Conservation (phyloP, 2,113 vertebrate species). For the Mixornis gularis region DNA sequence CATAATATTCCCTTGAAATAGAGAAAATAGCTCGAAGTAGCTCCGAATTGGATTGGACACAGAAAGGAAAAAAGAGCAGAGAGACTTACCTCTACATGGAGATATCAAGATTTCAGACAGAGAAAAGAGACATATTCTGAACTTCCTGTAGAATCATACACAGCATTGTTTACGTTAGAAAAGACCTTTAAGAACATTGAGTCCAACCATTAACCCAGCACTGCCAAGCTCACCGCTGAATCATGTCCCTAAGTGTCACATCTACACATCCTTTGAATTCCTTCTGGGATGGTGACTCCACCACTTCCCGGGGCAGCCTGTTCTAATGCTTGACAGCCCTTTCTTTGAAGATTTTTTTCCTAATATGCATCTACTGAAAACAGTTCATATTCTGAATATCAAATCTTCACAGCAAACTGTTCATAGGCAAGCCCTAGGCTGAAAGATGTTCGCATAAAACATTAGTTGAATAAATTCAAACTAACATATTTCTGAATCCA, state of each 20-base stretch:
- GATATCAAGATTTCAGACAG: background rate
- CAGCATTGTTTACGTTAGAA: accelerated
- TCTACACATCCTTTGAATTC: background rate
- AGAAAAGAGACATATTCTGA: background rate
- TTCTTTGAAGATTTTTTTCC: background rate
- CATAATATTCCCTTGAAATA: background rate
- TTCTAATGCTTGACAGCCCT: background rate
- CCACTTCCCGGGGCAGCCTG: background rate
- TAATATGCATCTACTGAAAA: background rate
- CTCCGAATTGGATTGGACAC: background rate
- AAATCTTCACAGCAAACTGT: slow-evolving; percentile 29
- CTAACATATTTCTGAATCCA: slow-evolving; percentile 12
- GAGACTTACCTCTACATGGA: background rate
- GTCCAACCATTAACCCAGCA: background rate
- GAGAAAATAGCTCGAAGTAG: background rate
- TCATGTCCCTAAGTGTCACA: background rate
- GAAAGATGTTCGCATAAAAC: slow-evolving; percentile 52
- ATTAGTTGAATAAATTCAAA: slow-evolving; percentile 37
- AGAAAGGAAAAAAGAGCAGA: background rate
- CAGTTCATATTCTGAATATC: slow-evolving; percentile 30
- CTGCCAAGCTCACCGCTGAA: background rate
- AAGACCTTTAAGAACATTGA: background rate
- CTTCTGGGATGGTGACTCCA: background rate
- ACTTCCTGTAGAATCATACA: background rate
- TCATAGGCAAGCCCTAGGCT: slow-evolving; percentile 44